Conservation (phyloP, 30 jellyfish, hydroid and myxozoan genomes). For the Phacellophora camtschatica region DNA sequence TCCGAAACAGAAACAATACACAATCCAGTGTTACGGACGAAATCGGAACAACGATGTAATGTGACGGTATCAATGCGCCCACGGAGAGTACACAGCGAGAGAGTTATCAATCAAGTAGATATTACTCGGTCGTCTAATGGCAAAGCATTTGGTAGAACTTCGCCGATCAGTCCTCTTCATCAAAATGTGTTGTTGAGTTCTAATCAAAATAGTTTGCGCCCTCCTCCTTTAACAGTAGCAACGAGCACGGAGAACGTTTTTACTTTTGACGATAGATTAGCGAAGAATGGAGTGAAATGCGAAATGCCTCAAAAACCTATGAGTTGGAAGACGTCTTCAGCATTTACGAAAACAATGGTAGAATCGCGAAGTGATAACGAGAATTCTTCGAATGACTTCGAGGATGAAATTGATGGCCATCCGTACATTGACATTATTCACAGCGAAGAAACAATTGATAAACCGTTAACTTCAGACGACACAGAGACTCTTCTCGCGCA, state of each 20-base stretch:
- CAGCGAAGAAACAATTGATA: conserved; percentile 30
- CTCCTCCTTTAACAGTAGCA: neutral
- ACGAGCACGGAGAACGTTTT: conserved; percentile 8
- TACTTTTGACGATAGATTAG: neutral
- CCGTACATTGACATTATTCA: conserved; percentile 54
- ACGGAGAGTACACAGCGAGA: conserved; percentile 44
- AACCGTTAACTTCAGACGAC: conserved; percentile 41
- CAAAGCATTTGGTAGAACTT: conserved; percentile 2
- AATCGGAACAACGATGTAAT: conserved; percentile 33
- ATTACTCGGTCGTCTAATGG: conserved; percentile 30
- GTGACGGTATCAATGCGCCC: conserved; percentile 70
- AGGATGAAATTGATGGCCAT: conserved; percentile 10
- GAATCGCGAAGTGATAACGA: conserved; percentile 60
- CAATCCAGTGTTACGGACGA: conserved; percentile 18
- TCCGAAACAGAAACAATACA: conserved; percentile 46
- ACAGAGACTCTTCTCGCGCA: conserved; percentile 46
- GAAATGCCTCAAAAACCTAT: neutral
- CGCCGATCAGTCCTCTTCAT: neutral
- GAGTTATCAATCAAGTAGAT: conserved; percentile 50
- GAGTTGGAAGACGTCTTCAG: conserved; percentile 38
- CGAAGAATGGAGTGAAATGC: neutral
- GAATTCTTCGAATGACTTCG: conserved; percentile 12
- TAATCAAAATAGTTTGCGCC: neutral
- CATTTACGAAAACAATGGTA: conserved; percentile 48
- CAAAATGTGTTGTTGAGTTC: neutral